These are phyloP conservation scores for Eupithecia centaureata DNA, from an alignment of 2,888 invertebrate species.

Conservation along the genomic window DNA sequence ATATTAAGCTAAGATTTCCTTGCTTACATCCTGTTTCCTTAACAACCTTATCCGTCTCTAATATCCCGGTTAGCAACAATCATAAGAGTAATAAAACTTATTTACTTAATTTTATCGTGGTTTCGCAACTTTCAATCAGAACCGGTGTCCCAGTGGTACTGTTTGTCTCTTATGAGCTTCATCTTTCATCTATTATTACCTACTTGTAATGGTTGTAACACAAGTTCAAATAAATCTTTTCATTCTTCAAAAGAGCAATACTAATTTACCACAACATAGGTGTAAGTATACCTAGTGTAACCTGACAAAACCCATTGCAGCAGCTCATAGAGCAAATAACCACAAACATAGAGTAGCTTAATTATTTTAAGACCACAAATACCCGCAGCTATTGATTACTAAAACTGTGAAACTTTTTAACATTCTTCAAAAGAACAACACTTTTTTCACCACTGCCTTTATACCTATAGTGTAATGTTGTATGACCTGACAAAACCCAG, in stretches of 20 bases:
- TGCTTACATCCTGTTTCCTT: constrained; percentile 25
- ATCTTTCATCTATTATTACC: no score
- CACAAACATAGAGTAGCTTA: no score
- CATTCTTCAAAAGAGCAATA: no score
- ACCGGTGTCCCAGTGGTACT: background rate
- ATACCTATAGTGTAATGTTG: constrained; percentile 7
- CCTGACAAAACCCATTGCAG: no score
- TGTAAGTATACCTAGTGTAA: no score
- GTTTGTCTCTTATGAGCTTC: background rate
- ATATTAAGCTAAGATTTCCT: constrained; percentile 10
- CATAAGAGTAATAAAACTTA: constrained; percentile 32
- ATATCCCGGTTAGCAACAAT: constrained; percentile 53
- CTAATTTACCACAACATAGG: no score
- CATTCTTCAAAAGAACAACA: background rate
- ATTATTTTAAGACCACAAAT: no score
- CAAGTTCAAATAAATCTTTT: no score
- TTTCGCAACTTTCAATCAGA: background rate
- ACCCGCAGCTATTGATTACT: no score
- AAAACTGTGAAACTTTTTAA: background rate
- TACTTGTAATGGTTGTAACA: no score
- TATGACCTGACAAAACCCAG: constrained; percentile 31
- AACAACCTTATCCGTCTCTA: constrained; percentile 33
- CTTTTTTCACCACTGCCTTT: background rate
- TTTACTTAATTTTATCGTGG: background rate
- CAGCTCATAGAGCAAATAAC: no score